These are phyloP conservation scores for Ceyx melanurus DNA, from an alignment of 2,113 vertebrate species.

Conservation along the genomic window DNA sequence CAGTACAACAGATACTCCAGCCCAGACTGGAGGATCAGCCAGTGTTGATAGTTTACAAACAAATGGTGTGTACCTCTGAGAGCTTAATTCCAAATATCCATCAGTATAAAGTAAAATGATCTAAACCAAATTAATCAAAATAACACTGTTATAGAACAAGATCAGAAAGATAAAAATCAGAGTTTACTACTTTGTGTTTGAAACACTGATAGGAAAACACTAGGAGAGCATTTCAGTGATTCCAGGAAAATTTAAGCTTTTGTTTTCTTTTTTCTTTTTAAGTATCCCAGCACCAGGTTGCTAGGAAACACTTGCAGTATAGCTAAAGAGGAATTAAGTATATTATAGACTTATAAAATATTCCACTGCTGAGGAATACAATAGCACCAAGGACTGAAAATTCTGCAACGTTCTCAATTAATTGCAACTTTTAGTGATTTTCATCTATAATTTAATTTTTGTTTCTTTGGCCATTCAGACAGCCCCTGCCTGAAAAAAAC, in stretches of 20 bases:
- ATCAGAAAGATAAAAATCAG: rapidly evolving
- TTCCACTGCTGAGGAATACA: background rate
- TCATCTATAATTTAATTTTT: background rate
- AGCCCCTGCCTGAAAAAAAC: background rate
- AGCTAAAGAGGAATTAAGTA: background rate
- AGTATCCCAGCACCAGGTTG: background rate
- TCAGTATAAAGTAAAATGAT: rapidly evolving
- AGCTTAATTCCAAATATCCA: background rate
- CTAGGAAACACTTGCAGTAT: background rate
- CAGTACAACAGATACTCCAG: background rate
- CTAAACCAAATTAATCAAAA: background rate
- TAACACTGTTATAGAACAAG: too few relatives aligned
- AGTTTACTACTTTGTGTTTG: background rate
- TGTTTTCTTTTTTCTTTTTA: background rate
- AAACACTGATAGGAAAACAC: background rate
- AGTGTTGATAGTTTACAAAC: background rate
- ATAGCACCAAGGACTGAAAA: background rate
- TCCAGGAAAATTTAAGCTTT: background rate
- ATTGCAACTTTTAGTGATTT: background rate
- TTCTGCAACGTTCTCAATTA: background rate
- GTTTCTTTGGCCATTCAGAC: background rate
- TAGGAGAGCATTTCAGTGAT: background rate
- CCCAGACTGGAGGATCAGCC: too few relatives aligned
- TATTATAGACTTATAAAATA: background rate
- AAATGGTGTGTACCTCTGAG: rapidly evolving